Base-by-base conservation (phyloP, 2,113 vertebrate species). In the Candoia aspera region DNA sequence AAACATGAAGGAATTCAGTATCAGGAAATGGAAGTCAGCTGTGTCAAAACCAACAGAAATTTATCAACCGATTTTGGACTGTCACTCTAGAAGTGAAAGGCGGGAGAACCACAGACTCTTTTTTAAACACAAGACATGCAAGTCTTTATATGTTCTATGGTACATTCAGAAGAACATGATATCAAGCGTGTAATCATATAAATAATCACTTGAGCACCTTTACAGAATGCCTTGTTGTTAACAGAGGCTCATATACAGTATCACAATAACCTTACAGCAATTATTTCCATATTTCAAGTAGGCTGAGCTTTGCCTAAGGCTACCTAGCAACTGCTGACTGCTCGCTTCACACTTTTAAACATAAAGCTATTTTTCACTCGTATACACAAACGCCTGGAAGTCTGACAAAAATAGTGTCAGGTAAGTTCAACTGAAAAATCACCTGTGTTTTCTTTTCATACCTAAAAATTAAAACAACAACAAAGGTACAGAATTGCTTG, bases 381-480 rank as follows among this genome's bases (percentile, higher is more conserved):
- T 93, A 89, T 90, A 23, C 42, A 26, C 0, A 11, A 37, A 83
- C 92, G 17, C 46, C 89, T 91, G 57, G 42, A 15, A 37, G 91
- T 15, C 59, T 94, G 64, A 58, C 91, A 64, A 92, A 90, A 19
- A 19, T 10, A 62, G 10, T 17, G 53, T 64, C 88, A 90, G 58
- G 26, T 79, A 13, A 21, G 92, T 54, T 64, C 0, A 49, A 17
- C 49, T 93, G 59, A 89, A 95, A 94, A 21, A 46, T 9, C 1
- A 0, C 4, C 8, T 19, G 92, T 91, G 6, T 24, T 92, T 17
- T 11, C 21, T 8, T 2, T 13, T 57, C 53, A 29, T 68, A 15
- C 37, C 3, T 49, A 49, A 10, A 49, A 24, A 49, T 24, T 11
- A 49, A 85, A 42, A 42, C 42, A 42, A 42, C 42, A 42, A 42